These are phyloP conservation scores for Rafetus swinhoei DNA, from an alignment of 2,113 vertebrate species.

Conservation along the genomic window DNA sequence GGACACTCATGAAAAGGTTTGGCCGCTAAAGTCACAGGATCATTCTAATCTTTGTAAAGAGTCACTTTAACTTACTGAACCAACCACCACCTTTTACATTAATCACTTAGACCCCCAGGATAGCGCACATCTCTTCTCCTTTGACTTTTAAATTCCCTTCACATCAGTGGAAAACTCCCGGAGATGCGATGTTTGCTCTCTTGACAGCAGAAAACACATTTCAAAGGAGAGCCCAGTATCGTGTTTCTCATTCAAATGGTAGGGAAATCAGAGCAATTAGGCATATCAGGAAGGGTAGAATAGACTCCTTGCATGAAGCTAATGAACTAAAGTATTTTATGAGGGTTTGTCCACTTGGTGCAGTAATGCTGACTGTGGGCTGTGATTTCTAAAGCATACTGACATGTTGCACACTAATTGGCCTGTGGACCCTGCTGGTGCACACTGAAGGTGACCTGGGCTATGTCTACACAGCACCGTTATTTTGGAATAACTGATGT, in stretches of 20 bases:
- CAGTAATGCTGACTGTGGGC: background rate
- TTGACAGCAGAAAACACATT: background rate
- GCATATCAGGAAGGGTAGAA: background rate
- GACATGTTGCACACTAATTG: background rate
- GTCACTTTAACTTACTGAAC: background rate
- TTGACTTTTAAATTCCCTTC: conserved; percentile 11
- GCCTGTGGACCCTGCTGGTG: background rate
- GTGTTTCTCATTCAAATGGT: background rate
- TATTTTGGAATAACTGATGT: too few relatives aligned
- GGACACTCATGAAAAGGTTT: background rate
- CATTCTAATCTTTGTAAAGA: background rate
- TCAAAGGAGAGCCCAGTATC: background rate
- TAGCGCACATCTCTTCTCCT: background rate
- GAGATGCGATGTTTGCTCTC: background rate
- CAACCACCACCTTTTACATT: background rate
- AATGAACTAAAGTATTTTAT: conserved; percentile 20
- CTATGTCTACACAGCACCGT: too few relatives aligned
- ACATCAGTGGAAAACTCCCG: conserved; percentile 14
- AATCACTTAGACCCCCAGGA: background rate
- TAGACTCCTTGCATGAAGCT: background rate
- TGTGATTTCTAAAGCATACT: background rate
- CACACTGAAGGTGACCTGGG: background rate
- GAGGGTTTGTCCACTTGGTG: background rate
- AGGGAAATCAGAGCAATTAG: background rate
- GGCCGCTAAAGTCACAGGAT: accelerated